A percentile compares a stretch with the other conserved stretches of the same genome.
phyloP scores from a whole-genome alignment of 2,888 invertebrate species.

The Onchidella celtica region DNA sequence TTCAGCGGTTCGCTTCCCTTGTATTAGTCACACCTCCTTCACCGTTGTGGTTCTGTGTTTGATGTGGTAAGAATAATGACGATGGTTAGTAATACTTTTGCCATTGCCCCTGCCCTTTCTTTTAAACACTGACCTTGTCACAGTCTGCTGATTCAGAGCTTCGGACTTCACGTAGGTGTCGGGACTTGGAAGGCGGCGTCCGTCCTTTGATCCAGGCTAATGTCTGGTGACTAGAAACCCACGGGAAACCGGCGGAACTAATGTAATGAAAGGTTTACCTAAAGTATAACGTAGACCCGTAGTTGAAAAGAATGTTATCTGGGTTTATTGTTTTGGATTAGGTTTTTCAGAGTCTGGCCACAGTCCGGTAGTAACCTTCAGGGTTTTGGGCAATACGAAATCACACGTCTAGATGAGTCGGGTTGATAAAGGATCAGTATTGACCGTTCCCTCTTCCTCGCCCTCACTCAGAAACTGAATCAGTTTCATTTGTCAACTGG shows the following conservation, averaged over 20 bases:
- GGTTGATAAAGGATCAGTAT: too few species aligned
- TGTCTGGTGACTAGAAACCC: neutral
- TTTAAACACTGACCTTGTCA: neutral
- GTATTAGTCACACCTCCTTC: neutral
- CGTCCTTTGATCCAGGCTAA: neutral
- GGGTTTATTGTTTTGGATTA: too few species aligned
- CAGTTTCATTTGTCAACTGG: too few species aligned
- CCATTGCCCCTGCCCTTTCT: neutral
- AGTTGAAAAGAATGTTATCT: neutral
- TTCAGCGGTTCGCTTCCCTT: neutral
- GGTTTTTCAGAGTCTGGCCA: too few species aligned
- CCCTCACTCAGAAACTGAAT: too few species aligned
- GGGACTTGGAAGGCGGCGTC: neutral
- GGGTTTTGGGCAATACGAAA: too few species aligned
- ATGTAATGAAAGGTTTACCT: constrained; percentile 3
- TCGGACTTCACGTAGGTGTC: neutral
- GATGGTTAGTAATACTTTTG: too few species aligned
- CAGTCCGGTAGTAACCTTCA: too few species aligned
- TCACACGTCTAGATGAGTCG: too few species aligned
- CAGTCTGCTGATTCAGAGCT: neutral
- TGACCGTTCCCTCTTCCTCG: too few species aligned
- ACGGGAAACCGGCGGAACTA: neutral
- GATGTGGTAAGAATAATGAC: too few species aligned
- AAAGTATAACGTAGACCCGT: neutral
- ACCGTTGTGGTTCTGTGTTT: too few species aligned